A percentile compares a stretch with the other conserved stretches of the same genome.
Conservation (phyloP, 2,888 invertebrate genomes). For the Coelopa pilipes region DNA sequence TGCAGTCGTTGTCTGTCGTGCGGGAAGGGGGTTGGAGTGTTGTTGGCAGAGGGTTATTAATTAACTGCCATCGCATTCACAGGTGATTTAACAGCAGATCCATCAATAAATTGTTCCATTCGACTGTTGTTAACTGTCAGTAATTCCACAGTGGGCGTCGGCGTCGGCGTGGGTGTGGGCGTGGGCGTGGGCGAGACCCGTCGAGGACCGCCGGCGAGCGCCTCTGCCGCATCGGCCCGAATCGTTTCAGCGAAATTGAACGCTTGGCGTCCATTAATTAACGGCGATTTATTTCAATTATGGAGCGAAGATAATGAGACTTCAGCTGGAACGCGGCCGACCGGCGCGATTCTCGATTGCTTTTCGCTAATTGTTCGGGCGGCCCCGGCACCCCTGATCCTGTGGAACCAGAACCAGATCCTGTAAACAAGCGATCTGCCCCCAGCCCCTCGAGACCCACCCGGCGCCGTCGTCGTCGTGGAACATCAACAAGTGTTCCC, state of each 20-base stretch:
- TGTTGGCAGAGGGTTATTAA: conserved; percentile 3
- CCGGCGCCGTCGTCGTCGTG: no score
- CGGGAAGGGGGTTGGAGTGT: not conserved
- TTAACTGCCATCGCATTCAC: conserved; percentile 28
- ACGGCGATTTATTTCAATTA: conserved; percentile 1
- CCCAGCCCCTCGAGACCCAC: no score
- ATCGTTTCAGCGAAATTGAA: not conserved
- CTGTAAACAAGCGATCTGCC: no score
- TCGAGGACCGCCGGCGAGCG: no score
- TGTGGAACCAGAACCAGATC: no score
- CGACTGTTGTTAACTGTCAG: conserved; percentile 10
- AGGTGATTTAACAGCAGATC: conserved; percentile 22
- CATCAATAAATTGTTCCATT: conserved; percentile 24
- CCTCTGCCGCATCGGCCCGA: not conserved
- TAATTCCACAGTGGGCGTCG: not conserved
- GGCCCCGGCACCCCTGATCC: no score
- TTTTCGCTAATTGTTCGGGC: no score
- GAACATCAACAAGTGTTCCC: no score
- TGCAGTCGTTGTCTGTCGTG: not conserved
- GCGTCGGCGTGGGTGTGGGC: no score
- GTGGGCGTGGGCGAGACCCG: not conserved
- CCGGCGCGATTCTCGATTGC: no score
- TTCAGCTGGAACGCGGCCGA: no score
- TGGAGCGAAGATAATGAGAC: not conserved
- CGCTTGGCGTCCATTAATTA: not conserved